Evolutionary conservation across 2,888 invertebrate genomes (phyloP), one percentile per base, ranked within the genome.

Genomic region (Colletes collaris): DNA sequence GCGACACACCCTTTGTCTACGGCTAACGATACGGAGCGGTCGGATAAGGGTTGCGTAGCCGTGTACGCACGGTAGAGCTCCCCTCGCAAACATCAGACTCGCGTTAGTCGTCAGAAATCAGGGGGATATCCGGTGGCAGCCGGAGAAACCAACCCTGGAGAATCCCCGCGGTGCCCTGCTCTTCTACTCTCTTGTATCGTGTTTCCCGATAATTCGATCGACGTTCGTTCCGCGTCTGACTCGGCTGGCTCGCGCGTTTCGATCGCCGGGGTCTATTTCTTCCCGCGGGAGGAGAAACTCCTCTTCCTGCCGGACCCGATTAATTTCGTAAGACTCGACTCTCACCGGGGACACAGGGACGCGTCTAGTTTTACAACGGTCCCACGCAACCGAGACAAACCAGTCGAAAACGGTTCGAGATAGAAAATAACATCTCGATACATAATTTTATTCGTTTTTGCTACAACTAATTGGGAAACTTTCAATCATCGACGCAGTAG

Each of bases 11-110:
- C 90, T 89, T 91, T 90, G 90, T 91, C 90, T 87, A 88, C 79
- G 82, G 88, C 85, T 90, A 87, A 88, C 86, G 89, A 89, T 89
- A 90, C 83, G 79, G 62, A 84, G 85, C 76, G 78, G 71, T 55
- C 58, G 82, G 78, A 75, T 81, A 87, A 83, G 83, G 81, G 88
- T 76, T 62, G 72, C 82, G 83, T 80, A 84, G 71, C 77, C 81
- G 83, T 75, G 79, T 81, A 81, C 76, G 79, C 79, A 77, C 74
- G 64, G 62, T 62, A 49, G 40, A 50, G 88, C 82, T 83, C 89
- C 89, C 90, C 88, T 85, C 82, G 88, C 89, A 91, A 91, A 91
- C 90, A 91, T 90, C 89, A 87, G 89, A 88, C 88, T 89, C 87
- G 90, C 90, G 89, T 89, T 90, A 89, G 90, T 87, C 85, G 87